phyloP scores from a whole-genome alignment of 2,113 vertebrate species.

The Natator depressus region DNA sequence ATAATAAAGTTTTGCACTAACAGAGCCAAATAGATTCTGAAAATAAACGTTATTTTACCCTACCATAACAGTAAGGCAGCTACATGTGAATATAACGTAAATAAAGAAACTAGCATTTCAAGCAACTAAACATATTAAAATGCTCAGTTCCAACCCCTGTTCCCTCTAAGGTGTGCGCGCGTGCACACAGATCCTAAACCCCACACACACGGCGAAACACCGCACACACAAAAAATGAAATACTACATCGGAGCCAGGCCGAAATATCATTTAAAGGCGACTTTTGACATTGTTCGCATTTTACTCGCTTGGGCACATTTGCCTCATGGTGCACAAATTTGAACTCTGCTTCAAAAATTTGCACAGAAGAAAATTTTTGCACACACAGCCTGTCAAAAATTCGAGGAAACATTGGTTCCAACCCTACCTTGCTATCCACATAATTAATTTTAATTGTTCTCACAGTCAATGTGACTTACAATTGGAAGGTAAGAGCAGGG shows the following conservation, averaged over 20 bases:
- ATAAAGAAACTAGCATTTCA: neutral
- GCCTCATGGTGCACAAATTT: no score
- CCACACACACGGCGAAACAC: no score
- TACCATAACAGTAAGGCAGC: neutral
- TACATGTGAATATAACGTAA: slow-evolving; percentile 11
- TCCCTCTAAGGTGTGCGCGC: no score
- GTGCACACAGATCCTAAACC: no score
- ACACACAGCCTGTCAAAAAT: no score
- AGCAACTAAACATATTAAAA: neutral
- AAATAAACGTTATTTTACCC: slow-evolving; percentile 2
- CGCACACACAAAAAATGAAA: no score
- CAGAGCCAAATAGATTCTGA: neutral
- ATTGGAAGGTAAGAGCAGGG: neutral
- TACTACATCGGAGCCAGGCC: no score
- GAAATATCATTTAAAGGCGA: no score
- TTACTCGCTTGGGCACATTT: no score
- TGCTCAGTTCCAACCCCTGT: neutral
- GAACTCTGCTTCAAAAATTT: no score
- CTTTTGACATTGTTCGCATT: no score
- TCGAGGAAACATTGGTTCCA: neutral
- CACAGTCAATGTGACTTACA: neutral
- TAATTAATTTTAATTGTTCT: slow-evolving; percentile 41
- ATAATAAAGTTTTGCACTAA: neutral
- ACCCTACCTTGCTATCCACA: neutral
- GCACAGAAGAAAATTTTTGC: no score